phyloP scores from a whole-genome alignment of 2,888 invertebrate species.

The Drosophila anomalipes region DNA sequence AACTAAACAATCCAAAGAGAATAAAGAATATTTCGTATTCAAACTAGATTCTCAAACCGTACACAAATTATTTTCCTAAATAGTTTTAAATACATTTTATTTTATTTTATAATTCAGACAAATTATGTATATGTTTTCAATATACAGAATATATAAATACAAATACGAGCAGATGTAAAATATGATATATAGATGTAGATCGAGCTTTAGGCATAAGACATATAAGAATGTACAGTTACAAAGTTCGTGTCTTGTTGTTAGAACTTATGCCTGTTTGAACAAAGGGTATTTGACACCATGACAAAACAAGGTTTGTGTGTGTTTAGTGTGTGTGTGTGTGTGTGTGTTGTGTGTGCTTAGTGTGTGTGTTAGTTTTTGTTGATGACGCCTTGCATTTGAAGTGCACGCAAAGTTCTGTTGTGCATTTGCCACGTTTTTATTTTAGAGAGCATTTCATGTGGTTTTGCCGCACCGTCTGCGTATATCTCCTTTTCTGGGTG shows the following conservation, averaged over 20 bases:
- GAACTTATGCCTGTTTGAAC: background rate
- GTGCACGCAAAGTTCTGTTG: conserved; percentile 71
- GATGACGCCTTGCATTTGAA: conserved; percentile 48
- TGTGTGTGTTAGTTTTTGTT: conserved; percentile 25
- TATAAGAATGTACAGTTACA: background rate
- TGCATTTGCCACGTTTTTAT: conserved; percentile 70
- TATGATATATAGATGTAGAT: background rate
- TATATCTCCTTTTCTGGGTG: background rate
- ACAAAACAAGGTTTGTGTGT: conserved; percentile 15
- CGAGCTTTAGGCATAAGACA: background rate
- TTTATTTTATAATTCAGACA: background rate
- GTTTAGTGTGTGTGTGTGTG: conserved; percentile 16
- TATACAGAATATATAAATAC: background rate
- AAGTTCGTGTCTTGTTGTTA: background rate
- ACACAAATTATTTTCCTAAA: background rate
- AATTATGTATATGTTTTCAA: background rate
- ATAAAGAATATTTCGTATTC: background rate
- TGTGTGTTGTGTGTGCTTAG: conserved; percentile 22
- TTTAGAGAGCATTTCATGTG: conserved; percentile 54
- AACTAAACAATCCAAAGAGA: background rate
- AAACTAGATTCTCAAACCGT: background rate
- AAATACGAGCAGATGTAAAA: background rate
- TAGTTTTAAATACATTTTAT: background rate
- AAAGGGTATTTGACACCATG: conserved; percentile 24
- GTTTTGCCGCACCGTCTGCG: conserved; percentile 20